A percentile compares a stretch with the other conserved stretches of the same genome.
These are phyloP conservation scores for Metaphire vulgaris DNA, from an alignment of 1,140 invertebrate genomes.

Conservation along the genomic window DNA sequence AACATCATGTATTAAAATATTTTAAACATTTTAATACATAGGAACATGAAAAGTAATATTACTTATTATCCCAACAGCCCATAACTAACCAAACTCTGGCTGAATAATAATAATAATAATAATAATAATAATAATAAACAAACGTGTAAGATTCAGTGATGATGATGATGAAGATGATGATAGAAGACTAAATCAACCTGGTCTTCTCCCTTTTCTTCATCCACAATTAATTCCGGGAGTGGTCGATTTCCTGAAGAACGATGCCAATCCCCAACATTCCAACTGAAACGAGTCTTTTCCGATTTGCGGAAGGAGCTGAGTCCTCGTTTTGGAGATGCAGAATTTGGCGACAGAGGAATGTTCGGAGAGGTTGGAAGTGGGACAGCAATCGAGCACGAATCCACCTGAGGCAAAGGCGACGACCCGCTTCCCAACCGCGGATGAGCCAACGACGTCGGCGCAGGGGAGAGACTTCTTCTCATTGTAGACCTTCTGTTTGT, in stretches of 20 bases:
- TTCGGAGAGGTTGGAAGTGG: not conserved
- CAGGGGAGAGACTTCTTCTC: not conserved
- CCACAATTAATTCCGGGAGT: not conserved
- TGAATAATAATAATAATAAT: not conserved
- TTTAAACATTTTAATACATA: too few species aligned
- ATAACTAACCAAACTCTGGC: too few species aligned
- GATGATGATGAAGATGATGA: too few species aligned
- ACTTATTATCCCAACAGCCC: too few species aligned
- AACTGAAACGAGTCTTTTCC: not conserved
- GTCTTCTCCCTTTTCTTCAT: not conserved
- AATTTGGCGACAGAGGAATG: not conserved
- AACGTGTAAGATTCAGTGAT: not conserved
- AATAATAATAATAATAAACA: conserved; percentile 1
- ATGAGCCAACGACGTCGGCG: not conserved
- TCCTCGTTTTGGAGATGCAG: not conserved
- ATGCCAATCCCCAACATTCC: not conserved
- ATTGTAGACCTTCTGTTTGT: not conserved
- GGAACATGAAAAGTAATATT: too few species aligned
- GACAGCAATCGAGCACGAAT: not conserved
- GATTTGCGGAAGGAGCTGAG: not conserved
- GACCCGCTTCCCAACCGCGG: not conserved
- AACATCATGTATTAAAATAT: too few species aligned
- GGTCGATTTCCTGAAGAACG: not conserved
- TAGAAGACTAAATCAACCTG: not conserved
- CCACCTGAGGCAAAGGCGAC: not conserved